Base-by-base conservation (phyloP, 1,140 invertebrate species). In the Himalopsyche phryganea region DNA sequence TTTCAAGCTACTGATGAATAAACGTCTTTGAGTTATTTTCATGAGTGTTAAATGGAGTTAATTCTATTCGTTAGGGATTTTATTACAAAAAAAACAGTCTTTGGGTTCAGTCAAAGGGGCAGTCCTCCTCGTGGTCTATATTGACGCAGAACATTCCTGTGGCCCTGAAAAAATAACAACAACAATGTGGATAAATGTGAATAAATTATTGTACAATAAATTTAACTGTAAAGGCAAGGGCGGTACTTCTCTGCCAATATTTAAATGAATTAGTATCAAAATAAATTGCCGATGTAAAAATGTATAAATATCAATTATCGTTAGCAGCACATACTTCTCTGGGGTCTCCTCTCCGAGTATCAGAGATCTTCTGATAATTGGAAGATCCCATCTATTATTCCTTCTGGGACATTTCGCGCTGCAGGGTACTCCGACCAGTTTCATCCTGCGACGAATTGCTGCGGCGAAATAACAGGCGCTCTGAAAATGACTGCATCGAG, bases 401-500 rank as follows among this genome's bases (percentile, higher is more conserved):
- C 59, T 66, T 67, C 80, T 76, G 0, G 82, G 80, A 66, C 84
- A 86, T 0, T 74, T 71, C 1, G 75, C 69, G 38, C 80, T 77
- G 61, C 85, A 86, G 0, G 84, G 83, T 7, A 81, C 67, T 1
- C 80, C 83, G 11, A 84, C 68, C 36, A 83, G 74, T 4, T 74
- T 76, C 18, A 79, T 67, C 35, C 70, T 68, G 49, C 77, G 71
- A 33, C 78, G 70, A 0, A 85, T 77, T 13, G 81, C 81, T 11
- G 80, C 78, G 1, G 84, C 83, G 65, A 83, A 80, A 66, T 81
- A 86, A 53, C 85, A 86, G 13, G 83, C 82, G 50, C 83, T 85
- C 73, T 85, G 79, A 65, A 85, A 86, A 65, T 86, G 85, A 49
- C 83, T 85, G 61, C 85, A 86, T 2, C 85, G 75, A 6, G 79